Evolutionary conservation across 2,113 vertebrate species (phyloP), one percentile per base, ranked within the genome.

Genomic region (Myodes glareolus): DNA sequence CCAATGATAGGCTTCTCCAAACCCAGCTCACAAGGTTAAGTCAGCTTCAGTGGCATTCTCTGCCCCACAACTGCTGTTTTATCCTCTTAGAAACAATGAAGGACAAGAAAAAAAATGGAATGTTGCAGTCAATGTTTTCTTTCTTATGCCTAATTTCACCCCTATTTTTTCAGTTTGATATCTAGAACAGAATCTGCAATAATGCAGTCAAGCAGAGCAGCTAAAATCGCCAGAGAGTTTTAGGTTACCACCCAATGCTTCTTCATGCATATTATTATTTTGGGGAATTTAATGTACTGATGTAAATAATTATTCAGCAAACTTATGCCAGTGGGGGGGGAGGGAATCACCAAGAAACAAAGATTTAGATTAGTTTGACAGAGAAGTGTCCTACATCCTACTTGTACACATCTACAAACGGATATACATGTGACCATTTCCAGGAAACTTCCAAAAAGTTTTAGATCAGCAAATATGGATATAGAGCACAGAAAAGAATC

Each of bases 321-420:
- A 7, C n/a, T 88, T 95, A 47, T 89, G 91, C 7, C 90, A 87
- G 21, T 78, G 7, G 16, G 76, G 75, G 25, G 47, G 16, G 76
- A 70, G 25, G 47, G n/a, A 25, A 73, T 36, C 13, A 63, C 78
- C 52, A 92, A n/a, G 89, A 96, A 94, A 88, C 11, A 80, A 80
- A 92, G 94, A 36, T 87, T 72, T 88, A 50, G 55, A 80, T 70
- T 88, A 50, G 39, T 25, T 87, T 61, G 52, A 16, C 78, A 90
- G 88, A 89, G 17, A 94, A 95, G 14, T 88, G 21, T 70, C 31
- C 19, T n/a, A 72, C 11, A 21, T 63, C 58, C 23, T 21, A 31
- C 19, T 0, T 27, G 31, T 77, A 36, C 1, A 36, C 11, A 29
- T 42, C 55, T 29, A 3, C 23, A 19, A 31, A 65, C 11, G 61